Evolutionary conservation across 2,888 invertebrate species (phyloP).

Genomic region (Uropetala carovei): DNA sequence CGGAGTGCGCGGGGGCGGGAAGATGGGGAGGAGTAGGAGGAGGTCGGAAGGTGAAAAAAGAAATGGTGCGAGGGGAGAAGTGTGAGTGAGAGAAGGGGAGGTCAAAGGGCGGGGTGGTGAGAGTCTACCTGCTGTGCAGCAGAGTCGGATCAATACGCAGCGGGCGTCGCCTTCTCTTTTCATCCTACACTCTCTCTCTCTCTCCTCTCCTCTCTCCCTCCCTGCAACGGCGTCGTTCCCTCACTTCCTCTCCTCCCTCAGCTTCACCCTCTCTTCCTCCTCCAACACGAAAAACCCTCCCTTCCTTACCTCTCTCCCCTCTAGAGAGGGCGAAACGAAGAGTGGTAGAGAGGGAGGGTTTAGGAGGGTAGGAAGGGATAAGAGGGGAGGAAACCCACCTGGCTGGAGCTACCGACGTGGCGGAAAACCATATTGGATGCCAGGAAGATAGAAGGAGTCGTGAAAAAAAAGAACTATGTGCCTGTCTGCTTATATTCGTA

Average conservation of each 20-base stretch:
- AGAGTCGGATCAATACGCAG: conserved; percentile 4
- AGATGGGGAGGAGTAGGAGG: too few relatives aligned
- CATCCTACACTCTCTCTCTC: not conserved
- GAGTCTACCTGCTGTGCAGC: conserved; percentile 17
- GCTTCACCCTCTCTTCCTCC: not conserved
- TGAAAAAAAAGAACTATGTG: not conserved
- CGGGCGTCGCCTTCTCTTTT: not conserved
- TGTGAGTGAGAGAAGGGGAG: not conserved
- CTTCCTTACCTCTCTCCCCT: not conserved
- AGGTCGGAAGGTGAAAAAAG: too few relatives aligned
- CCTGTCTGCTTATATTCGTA: not conserved
- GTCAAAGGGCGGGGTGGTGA: not conserved
- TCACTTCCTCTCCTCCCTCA: not conserved
- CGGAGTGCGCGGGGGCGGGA: too few relatives aligned
- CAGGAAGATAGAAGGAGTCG: not conserved
- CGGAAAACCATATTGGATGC: not conserved
- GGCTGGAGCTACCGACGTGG: not conserved
- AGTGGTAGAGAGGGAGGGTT: too few relatives aligned
- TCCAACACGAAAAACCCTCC: too few relatives aligned
- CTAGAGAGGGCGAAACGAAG: too few relatives aligned
- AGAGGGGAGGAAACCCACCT: not conserved
- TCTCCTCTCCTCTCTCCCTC: not conserved
- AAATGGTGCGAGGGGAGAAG: not conserved
- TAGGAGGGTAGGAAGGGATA: too few relatives aligned
- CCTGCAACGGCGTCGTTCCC: conserved; percentile 14